These are phyloP conservation scores for Tetheella fluctuosa DNA, from an alignment of 2,888 invertebrate species.

Conservation along the genomic window DNA sequence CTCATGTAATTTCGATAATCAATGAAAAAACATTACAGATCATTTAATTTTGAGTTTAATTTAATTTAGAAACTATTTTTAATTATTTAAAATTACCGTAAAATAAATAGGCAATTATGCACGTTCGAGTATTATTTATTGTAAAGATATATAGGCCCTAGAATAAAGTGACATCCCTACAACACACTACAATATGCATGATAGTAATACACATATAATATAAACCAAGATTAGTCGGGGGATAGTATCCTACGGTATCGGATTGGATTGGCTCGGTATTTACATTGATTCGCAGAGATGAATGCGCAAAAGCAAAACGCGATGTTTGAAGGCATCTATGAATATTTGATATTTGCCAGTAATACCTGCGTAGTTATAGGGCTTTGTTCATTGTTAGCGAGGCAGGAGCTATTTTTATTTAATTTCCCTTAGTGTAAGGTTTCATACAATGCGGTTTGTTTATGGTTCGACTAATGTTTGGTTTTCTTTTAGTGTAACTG, in stretches of 20 bases:
- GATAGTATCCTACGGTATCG: slow-evolving; percentile 24
- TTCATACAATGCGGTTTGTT: not conserved
- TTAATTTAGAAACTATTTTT: too few species aligned
- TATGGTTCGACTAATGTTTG: not conserved
- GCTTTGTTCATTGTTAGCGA: slow-evolving; percentile 8
- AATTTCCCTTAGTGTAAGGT: not conserved
- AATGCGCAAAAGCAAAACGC: slow-evolving; percentile 26
- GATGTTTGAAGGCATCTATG: slow-evolving; percentile 18
- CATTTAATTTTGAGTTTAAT: too few species aligned
- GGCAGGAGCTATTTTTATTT: not conserved
- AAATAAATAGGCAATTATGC: too few species aligned
- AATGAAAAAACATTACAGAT: too few species aligned
- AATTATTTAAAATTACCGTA: too few species aligned
- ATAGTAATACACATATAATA: slow-evolving; percentile 28
- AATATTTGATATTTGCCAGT: slow-evolving; percentile 21
- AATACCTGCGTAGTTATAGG: slow-evolving; percentile 18
- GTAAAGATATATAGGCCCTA: too few species aligned
- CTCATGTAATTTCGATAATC: too few species aligned
- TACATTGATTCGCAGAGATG: slow-evolving; percentile 23
- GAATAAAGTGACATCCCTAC: slow-evolving; percentile 12
- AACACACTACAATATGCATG: slow-evolving; percentile 26
- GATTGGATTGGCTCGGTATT: slow-evolving; percentile 26
- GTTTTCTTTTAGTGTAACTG: not conserved
- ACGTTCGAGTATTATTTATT: too few species aligned
- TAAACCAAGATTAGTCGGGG: slow-evolving; percentile 31